These are phyloP conservation scores for Cephonodes hylas DNA, from an alignment of 2,888 invertebrate species.

Conservation along the genomic window DNA sequence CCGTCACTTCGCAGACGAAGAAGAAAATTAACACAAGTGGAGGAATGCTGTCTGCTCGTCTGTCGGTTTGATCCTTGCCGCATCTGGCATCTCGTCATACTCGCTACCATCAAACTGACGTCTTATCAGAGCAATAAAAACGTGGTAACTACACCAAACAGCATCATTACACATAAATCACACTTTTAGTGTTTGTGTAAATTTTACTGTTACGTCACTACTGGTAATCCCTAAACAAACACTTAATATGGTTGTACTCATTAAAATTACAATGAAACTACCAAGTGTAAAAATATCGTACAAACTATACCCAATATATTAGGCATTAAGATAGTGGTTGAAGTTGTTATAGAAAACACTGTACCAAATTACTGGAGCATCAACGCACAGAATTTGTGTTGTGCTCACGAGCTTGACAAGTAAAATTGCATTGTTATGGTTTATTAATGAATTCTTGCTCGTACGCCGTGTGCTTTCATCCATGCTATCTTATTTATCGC, in stretches of 20 bases:
- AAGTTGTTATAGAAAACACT: not conserved
- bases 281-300: not conserved
- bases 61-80: constrained; percentile 3
- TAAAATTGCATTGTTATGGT: constrained; percentile 2
- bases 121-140: not conserved
- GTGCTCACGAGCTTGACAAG: constrained; percentile 7
- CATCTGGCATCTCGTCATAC: not conserved
- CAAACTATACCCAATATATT: not conserved
- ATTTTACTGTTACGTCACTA: not conserved
- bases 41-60: constrained; percentile 18
- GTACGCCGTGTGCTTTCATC: not conserved
- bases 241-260: not conserved
- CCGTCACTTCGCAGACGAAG: constrained; percentile 64
- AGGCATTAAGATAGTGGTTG: not conserved
- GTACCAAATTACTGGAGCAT: constrained; percentile 8
- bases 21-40: constrained; percentile 63
- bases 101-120: not conserved
- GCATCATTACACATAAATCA: not conserved
- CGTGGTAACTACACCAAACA: not conserved
- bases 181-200: not conserved
- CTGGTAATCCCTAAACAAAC: not conserved
- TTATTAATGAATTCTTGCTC: not conserved
- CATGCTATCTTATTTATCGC: not conserved
- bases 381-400: constrained; percentile 9
- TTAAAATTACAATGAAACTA: not conserved